Conservation (phyloP, 2,797 vertebrate species). For the Knipowitschia caucasica region DNA sequence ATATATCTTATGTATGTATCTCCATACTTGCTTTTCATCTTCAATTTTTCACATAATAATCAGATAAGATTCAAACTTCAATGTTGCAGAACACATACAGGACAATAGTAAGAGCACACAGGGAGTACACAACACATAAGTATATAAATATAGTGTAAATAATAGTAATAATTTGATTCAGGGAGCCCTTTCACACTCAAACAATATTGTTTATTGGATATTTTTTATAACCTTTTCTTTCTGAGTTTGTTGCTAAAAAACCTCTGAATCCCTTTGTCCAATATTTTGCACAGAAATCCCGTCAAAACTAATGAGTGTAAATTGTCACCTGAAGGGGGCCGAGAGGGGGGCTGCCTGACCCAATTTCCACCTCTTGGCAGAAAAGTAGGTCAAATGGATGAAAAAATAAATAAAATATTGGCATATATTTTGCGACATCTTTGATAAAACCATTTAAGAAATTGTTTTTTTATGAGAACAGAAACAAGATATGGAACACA, state of each 20-base stretch:
- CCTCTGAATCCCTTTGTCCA: constrained; percentile 42
- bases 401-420: neutral
- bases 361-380: constrained; percentile 37
- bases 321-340: constrained; percentile 26
- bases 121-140: too few species aligned
- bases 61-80: too few species aligned
- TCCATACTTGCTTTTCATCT: too few species aligned
- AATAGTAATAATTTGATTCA: too few species aligned
- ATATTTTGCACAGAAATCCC: constrained; percentile 61
- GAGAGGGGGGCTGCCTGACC: constrained; percentile 42
- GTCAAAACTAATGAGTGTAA: constrained; percentile 36
- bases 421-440: neutral
- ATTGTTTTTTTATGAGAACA: neutral
- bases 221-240: constrained; percentile 7
- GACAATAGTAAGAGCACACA: too few species aligned
- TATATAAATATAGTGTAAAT: too few species aligned
- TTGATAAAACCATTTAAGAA: too few species aligned
- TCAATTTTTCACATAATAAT: too few species aligned
- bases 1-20: too few species aligned
- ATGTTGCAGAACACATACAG: too few species aligned
- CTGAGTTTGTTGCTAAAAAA: constrained; percentile 30
- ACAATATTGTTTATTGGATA: neutral
- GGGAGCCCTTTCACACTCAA: neutral
- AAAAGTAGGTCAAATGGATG: constrained; percentile 29
- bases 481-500: too few species aligned